Conservation (phyloP, 64 coral and sea anemone genomes). For the Orbicella faveolata region DNA sequence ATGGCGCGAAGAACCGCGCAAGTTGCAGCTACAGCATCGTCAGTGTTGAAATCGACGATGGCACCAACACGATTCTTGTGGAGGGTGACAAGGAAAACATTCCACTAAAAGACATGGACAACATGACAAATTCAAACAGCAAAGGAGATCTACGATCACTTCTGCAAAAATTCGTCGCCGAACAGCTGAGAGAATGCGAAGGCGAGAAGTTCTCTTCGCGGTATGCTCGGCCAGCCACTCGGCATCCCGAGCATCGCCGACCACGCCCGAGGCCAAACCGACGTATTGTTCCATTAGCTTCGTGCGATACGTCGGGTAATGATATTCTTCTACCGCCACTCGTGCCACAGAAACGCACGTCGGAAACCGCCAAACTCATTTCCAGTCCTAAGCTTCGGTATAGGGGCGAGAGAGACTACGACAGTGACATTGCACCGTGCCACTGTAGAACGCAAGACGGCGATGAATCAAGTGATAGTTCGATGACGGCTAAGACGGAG, state of each 20-base stretch:
- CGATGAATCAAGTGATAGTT: slow-evolving; percentile 81
- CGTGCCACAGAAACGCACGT: slow-evolving; percentile 62
- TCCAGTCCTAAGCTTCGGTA: slow-evolving; percentile 50
- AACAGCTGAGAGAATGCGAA: slow-evolving; percentile 78
- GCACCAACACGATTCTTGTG: slow-evolving; percentile 49
- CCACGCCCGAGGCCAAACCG: slow-evolving; percentile 34
- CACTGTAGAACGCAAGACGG: slow-evolving; percentile 7
- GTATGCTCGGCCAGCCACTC: slow-evolving; percentile 2
- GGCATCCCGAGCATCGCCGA: slow-evolving; percentile 22
- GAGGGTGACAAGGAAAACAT: slow-evolving; percentile 51
- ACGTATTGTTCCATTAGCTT: slow-evolving; percentile 8
- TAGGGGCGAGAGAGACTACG: slow-evolving; percentile 60
- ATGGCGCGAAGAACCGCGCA: slow-evolving; percentile 7
- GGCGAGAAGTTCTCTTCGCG: slow-evolving; percentile 32
- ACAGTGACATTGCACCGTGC: slow-evolving; percentile 65
- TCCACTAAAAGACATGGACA: slow-evolving; percentile 7
- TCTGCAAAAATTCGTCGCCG: slow-evolving; percentile 78
- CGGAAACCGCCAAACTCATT: slow-evolving; percentile 62
- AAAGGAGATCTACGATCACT: slow-evolving; percentile 49
- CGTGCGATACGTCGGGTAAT: slow-evolving; percentile 3
- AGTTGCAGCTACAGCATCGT: slow-evolving; percentile 64
- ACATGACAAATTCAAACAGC: neutral
- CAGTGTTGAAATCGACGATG: slow-evolving; percentile 57
- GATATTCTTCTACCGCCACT: slow-evolving; percentile 66
- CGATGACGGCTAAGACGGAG: slow-evolving; percentile 78